phyloP scores from a whole-genome alignment of 2,113 vertebrate genomes.

The Myodes glareolus region DNA sequence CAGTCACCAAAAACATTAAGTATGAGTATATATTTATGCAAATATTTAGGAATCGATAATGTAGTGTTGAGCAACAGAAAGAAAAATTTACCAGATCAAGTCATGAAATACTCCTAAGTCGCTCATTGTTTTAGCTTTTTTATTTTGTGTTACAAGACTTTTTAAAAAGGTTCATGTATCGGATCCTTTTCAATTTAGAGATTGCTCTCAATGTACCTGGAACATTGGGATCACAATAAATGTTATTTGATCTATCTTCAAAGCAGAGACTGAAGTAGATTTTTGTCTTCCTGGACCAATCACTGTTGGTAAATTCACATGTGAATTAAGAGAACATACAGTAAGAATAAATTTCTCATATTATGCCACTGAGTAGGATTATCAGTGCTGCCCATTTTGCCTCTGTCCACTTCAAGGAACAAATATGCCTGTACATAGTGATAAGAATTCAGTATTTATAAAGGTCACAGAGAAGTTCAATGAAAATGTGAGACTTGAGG shows the following conservation, averaged over 20 bases:
- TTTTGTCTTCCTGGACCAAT: neutral
- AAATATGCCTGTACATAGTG: neutral
- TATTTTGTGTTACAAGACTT: neutral
- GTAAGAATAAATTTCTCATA: neutral
- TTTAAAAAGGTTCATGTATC: neutral
- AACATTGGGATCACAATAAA: neutral
- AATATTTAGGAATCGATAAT: slow-evolving; percentile 40
- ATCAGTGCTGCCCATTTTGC: neutral
- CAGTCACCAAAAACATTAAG: neutral
- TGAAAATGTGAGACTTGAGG: neutral
- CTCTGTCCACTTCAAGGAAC: neutral
- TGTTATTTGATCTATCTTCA: neutral
- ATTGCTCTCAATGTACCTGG: neutral
- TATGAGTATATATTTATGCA: neutral
- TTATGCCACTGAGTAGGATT: neutral
- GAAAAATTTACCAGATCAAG: neutral
- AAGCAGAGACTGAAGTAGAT: neutral
- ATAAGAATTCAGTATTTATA: neutral
- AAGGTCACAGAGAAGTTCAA: neutral
- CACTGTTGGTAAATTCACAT: neutral
- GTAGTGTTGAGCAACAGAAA: neutral
- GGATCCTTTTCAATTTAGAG: neutral
- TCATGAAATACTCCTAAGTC: neutral
- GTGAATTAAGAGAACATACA: neutral
- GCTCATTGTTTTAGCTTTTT: neutral